Evolutionary conservation across 2,888 invertebrate genomes (phyloP), one percentile per base, ranked within the genome.

Genomic region (Conchocele bisecta): DNA sequence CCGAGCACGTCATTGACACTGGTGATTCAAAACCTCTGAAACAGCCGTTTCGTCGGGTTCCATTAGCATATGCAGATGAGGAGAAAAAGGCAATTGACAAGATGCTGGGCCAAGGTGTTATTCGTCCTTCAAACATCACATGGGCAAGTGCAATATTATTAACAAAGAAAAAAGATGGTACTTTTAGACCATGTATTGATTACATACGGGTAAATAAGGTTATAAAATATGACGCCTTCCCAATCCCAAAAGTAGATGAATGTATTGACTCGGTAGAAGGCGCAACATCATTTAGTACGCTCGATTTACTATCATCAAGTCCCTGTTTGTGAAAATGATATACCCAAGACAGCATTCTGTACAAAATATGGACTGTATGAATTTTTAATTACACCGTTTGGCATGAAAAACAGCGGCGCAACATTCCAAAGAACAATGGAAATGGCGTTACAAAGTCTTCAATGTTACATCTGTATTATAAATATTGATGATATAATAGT

Each of bases 401-500:
- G 77, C n/a, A 51, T 79, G 22, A 58, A 29, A 11, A 71, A 69
- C 39, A 60, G 60, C 24, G 63, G 66, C 1, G 61, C 67, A 11
- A 68, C 65, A 13, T 76, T 76, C 29, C 65, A 79, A 39, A 46
- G 73, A 44, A 31, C 56, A 3, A 76, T 79, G 44, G 65, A 79
- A 46, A 28, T 73, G 22, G 76, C 66, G 22, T 29, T 75, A 20
- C 42, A 66, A 39, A 72, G 74, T 31, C 35, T 72, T 7, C 68
- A 64, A 42, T 74, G 74, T 71, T 44, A 65, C 11, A 71, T 57
- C 24, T 78, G 75, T 50, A 50, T 76, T 4, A 59, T 72, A 1
- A 71, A 76, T 54, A 33, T 76, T 3, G 74, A 81, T 64, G 81
- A 77, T 26, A 59, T 64, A 11, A 67, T 75, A 37, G 69, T 79